Evolutionary conservation across 2,113 vertebrate species (phyloP).

Genomic region (Mesocricetus auratus): DNA sequence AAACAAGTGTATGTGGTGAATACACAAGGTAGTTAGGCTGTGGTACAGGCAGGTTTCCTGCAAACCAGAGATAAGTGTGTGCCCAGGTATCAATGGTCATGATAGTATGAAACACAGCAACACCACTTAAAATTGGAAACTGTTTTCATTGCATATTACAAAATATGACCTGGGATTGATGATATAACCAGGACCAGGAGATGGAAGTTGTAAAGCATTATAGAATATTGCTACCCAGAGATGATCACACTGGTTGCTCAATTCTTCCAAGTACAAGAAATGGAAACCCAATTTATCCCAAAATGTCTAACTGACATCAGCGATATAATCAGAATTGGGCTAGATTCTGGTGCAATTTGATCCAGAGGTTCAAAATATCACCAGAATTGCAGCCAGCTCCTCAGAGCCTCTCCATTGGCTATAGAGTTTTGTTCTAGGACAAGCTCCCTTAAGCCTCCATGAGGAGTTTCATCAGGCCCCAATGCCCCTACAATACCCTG

Average conservation of each 20-base stretch:
- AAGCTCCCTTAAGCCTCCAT: not conserved
- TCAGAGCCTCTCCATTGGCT: not conserved
- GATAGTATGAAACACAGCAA: not conserved
- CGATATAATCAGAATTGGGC: not conserved
- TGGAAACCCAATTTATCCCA: not conserved
- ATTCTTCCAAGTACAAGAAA: not conserved
- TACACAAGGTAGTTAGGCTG: not conserved
- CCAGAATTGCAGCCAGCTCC: not conserved
- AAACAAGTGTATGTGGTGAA: not conserved
- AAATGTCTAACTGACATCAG: not conserved
- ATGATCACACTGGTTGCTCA: not conserved
- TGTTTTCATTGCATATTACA: not conserved
- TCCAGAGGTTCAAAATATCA: not conserved
- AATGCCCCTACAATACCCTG: no score
- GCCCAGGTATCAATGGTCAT: not conserved
- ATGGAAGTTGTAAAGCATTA: not conserved
- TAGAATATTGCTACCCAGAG: not conserved
- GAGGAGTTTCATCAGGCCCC: not conserved
- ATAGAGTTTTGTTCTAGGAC: not conserved
- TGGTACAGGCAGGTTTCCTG: not conserved
- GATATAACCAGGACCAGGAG: not conserved
- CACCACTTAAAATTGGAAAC: not conserved
- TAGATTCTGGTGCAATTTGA: not conserved
- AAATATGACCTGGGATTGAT: not conserved
- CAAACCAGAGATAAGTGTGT: not conserved